Evolutionary conservation across 2,113 vertebrate species (phyloP).

Genomic region (Eurystomus gularis): DNA sequence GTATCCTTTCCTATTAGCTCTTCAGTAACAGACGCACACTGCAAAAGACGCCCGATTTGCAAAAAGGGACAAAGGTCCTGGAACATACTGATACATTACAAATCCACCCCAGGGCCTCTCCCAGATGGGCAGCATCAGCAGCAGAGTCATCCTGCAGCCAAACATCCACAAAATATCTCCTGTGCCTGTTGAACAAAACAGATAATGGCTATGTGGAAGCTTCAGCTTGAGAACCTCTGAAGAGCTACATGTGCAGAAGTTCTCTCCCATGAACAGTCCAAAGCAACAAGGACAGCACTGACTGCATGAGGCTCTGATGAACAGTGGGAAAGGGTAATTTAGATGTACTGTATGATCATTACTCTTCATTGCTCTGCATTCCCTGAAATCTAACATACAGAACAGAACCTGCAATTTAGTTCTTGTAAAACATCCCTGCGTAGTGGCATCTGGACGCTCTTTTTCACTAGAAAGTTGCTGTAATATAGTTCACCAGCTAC

Average conservation of each 20-base stretch:
- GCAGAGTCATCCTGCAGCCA: background rate
- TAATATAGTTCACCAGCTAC: background rate
- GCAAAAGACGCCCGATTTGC: background rate
- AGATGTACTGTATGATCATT: background rate
- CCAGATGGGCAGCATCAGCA: background rate
- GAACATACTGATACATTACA: background rate
- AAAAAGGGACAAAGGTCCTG: background rate
- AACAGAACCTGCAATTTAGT: background rate
- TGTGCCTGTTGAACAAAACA: background rate
- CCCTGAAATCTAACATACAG: background rate
- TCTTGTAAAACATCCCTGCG: background rate
- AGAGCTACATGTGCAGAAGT: background rate
- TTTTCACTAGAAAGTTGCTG: background rate
- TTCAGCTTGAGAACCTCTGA: background rate
- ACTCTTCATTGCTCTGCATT: background rate
- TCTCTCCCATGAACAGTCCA: background rate
- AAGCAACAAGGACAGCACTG: rapidly evolving
- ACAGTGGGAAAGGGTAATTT: background rate
- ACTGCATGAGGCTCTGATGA: background rate
- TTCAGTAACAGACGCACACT: background rate
- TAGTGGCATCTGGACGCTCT: background rate
- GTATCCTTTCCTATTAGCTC: background rate
- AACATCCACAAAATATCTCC: background rate
- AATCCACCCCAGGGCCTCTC: background rate
- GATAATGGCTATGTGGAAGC: background rate